A percentile compares a stretch with the other conserved stretches of the same genome.
phyloP scores from a whole-genome alignment of 2,113 vertebrate genomes.

The Periophthalmus modestus region DNA sequence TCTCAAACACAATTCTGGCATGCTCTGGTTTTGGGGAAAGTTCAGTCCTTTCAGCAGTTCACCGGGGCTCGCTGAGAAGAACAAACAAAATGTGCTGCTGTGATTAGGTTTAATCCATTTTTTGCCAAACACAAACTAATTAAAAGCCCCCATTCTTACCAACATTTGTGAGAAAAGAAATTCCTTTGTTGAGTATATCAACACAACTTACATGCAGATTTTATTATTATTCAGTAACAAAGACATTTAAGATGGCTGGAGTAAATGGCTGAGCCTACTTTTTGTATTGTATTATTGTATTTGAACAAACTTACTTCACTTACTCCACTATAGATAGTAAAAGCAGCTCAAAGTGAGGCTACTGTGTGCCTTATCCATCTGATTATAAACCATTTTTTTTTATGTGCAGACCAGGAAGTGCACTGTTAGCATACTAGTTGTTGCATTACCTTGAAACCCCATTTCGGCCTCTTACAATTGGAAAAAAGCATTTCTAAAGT shows the following conservation, averaged over 20 bases:
- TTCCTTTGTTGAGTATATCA: not conserved
- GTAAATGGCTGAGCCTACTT: too few relatives aligned
- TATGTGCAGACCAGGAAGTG: too few relatives aligned
- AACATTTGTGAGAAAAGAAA: not conserved
- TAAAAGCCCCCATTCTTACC: not conserved
- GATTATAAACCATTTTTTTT: too few relatives aligned
- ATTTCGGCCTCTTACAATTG: too few relatives aligned
- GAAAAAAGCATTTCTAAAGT: too few relatives aligned
- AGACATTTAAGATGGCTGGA: not conserved
- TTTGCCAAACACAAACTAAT: not conserved
- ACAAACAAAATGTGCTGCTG: constrained; percentile 1
- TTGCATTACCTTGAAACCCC: too few relatives aligned
- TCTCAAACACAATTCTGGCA: constrained; percentile 5
- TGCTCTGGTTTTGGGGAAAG: not conserved
- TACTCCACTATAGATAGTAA: too few relatives aligned
- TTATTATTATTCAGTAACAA: not conserved
- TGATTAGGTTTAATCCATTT: not conserved
- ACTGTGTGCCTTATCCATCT: too few relatives aligned
- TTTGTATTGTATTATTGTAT: too few relatives aligned
- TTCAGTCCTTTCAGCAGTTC: constrained; percentile 4
- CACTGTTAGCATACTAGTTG: too few relatives aligned
- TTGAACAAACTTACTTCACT: too few relatives aligned
- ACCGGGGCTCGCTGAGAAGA: not conserved
- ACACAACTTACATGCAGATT: not conserved
- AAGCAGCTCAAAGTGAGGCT: too few relatives aligned